Evolutionary conservation across 2,888 invertebrate genomes (phyloP).

Genomic region (Mesochorus sp.): DNA sequence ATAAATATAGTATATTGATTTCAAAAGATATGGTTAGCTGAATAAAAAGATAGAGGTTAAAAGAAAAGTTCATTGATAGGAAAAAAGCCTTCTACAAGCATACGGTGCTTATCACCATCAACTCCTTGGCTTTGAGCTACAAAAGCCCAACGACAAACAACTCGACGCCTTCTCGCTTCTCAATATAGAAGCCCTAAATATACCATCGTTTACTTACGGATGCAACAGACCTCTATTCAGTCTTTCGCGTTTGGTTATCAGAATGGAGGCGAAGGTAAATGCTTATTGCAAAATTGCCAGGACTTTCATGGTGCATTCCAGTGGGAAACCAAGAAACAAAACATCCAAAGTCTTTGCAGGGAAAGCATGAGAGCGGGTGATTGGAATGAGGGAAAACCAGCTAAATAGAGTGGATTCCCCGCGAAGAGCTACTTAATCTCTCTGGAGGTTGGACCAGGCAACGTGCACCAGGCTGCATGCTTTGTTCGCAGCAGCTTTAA

Average conservation of each 20-base stretch:
- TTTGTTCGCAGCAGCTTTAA: constrained; percentile 53
- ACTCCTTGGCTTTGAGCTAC: constrained; percentile 1
- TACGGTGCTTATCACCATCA: background rate
- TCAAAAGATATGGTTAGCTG: background rate
- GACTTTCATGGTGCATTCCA: constrained; percentile 5
- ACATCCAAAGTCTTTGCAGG: constrained; percentile 1
- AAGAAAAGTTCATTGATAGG: background rate
- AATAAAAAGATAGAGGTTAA: background rate
- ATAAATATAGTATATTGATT: too few relatives aligned
- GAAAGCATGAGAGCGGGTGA: background rate
- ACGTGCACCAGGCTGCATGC: constrained; percentile 16
- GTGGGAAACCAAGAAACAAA: constrained; percentile 22
- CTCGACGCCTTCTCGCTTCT: constrained; percentile 12
- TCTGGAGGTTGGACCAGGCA: constrained; percentile 16
- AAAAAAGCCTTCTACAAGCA: background rate
- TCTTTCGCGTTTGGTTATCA: background rate
- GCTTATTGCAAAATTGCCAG: constrained; percentile 10
- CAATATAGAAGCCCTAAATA: background rate
- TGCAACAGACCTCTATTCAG: background rate
- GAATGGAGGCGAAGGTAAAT: background rate
- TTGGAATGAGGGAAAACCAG: constrained; percentile 4
- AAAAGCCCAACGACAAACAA: constrained; percentile 27
- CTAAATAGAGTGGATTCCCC: constrained; percentile 43
- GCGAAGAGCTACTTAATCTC: constrained; percentile 56
- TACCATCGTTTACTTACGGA: background rate